phyloP scores from a whole-genome alignment of 2,113 vertebrate genomes.

The Saccopteryx bilineata region DNA sequence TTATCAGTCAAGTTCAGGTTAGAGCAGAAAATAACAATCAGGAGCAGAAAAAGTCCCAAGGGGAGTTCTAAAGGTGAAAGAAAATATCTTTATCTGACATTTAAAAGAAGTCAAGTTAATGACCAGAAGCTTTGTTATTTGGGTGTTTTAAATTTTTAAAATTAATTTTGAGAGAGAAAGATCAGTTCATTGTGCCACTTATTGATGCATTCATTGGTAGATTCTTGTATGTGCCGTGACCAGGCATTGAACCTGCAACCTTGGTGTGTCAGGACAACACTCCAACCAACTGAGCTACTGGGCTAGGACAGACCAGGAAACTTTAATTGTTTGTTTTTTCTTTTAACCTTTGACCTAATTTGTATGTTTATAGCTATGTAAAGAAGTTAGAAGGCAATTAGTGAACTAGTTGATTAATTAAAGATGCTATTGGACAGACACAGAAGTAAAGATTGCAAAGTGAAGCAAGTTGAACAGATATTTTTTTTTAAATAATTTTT shows the following conservation, averaged over 20 bases:
- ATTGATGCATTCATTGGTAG: no score
- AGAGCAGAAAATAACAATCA: not conserved
- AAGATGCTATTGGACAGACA: not conserved
- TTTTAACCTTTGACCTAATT: not conserved
- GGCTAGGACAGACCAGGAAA: not conserved
- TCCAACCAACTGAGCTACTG: no score
- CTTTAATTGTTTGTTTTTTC: not conserved
- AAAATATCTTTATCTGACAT: not conserved
- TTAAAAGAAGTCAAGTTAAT: conserved; percentile 21
- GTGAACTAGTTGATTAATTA: not conserved
- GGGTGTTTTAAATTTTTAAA: no score
- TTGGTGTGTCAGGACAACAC: no score
- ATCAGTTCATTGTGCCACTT: no score
- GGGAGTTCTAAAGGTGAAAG: not conserved
- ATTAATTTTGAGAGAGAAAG: no score
- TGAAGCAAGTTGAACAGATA: not conserved
- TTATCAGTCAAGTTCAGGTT: not conserved
- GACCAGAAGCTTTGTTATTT: not conserved
- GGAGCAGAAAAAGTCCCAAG: not conserved
- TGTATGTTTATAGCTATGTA: not conserved
- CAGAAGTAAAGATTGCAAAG: conserved; percentile 41
- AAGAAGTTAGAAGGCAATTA: not conserved
- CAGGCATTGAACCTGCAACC: no score
- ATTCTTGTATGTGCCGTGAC: no score
- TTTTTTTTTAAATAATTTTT: no score